These are phyloP conservation scores for Panthera leo DNA, from an alignment of 2,113 vertebrate species.

Conservation along the genomic window DNA sequence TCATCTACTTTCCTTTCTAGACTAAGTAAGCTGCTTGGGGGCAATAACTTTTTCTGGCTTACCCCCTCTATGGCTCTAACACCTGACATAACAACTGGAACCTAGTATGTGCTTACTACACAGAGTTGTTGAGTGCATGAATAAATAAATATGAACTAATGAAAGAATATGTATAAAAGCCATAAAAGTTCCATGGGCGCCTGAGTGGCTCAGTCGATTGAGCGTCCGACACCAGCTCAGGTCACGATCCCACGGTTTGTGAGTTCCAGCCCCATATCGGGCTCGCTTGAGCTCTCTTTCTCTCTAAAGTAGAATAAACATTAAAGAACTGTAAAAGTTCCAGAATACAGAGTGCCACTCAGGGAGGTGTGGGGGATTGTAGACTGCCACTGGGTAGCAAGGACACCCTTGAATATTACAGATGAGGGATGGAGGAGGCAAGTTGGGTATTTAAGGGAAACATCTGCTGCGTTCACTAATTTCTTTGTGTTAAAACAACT, in stretches of 20 bases:
- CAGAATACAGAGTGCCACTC: not conserved
- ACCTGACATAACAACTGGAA: not conserved
- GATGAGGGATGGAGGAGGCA: not conserved
- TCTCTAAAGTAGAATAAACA: too few relatives aligned
- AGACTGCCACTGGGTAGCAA: not conserved
- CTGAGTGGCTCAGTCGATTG: too few relatives aligned
- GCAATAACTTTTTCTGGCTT: not conserved
- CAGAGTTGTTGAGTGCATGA: not conserved
- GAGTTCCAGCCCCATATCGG: too few relatives aligned
- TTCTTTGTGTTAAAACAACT: not conserved
- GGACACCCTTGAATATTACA: not conserved
- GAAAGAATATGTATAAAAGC: not conserved
- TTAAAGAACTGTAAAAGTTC: not conserved
- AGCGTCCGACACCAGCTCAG: too few relatives aligned
- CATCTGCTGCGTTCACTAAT: not conserved
- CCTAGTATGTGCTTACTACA: not conserved
- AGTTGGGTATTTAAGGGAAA: not conserved
- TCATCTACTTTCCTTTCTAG: not conserved
- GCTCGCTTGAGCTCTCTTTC: too few relatives aligned
- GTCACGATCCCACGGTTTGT: too few relatives aligned
- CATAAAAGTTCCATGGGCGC: not conserved
- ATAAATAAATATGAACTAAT: not conserved
- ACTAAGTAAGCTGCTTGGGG: not conserved
- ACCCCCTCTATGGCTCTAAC: not conserved
- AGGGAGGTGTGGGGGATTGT: not conserved